Conservation (phyloP, 2,888 invertebrate species). For the Bruchidius siliquastri region DNA sequence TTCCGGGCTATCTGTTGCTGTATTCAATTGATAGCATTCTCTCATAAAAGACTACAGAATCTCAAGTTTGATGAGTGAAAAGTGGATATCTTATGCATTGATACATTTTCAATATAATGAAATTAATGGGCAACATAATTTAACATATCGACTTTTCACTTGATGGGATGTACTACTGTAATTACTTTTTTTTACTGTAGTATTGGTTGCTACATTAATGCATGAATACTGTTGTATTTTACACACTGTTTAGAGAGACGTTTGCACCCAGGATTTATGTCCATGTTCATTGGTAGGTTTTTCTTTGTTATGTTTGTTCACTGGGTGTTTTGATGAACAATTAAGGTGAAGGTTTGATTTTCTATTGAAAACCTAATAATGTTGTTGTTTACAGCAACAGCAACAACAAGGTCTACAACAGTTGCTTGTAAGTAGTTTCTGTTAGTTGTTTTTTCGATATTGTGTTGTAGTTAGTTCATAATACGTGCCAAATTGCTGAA, state of each 20-base stretch:
- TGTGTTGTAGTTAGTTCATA: conserved; percentile 8
- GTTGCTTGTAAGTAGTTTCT: conserved; percentile 76
- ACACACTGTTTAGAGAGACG: conserved; percentile 3
- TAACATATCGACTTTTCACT: neutral
- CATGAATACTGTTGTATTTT: neutral
- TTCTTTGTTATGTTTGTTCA: neutral
- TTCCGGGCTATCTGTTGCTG: neutral
- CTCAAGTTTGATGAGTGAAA: neutral
- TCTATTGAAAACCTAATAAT: conserved; percentile 32
- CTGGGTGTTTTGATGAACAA: conserved; percentile 13
- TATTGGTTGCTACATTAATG: neutral
- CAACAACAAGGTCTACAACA: conserved; percentile 90
- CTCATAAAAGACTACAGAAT: neutral
- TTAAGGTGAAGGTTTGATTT: conserved; percentile 32
- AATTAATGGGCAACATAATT: neutral
- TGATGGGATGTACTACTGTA: neutral
- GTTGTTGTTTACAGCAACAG: conserved; percentile 70
- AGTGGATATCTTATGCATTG: neutral
- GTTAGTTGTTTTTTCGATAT: conserved; percentile 16
- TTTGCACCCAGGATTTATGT: neutral
- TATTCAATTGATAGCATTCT: neutral
- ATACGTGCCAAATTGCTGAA: conserved; percentile 1
- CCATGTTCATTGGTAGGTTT: neutral
- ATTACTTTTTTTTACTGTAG: neutral
- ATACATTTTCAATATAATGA: neutral